phyloP scores from a whole-genome alignment of 1,140 invertebrate genomes.

The Drosophila athabasca region DNA sequence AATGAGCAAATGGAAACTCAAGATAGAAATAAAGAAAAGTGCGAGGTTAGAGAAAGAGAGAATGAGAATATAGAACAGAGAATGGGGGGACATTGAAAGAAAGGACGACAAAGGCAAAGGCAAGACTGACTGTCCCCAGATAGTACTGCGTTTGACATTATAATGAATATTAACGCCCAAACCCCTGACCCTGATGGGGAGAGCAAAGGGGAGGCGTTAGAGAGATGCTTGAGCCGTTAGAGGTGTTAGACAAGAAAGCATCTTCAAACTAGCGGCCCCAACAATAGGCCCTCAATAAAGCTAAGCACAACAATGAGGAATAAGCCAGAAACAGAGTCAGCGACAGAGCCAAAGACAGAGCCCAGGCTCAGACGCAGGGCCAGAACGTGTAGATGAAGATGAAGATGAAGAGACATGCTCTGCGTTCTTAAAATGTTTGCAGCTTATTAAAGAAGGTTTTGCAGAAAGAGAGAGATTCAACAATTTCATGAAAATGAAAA shows the following conservation, averaged over 20 bases:
- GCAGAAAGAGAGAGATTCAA: constrained; percentile 13
- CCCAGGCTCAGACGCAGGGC: neutral
- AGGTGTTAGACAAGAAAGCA: constrained; percentile 18
- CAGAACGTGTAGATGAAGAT: constrained; percentile 9
- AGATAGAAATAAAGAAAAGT: neutral
- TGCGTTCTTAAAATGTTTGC: constrained; percentile 14
- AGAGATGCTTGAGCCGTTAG: neutral
- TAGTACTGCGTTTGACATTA: constrained; percentile 61
- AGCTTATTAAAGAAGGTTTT: constrained; percentile 16
- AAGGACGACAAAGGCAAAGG: constrained; percentile 17
- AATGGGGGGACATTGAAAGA: constrained; percentile 2
- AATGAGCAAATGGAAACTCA: constrained; percentile 14
- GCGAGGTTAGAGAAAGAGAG: too few relatives aligned
- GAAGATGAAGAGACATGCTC: constrained; percentile 30
- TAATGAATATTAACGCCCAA: constrained; percentile 65
- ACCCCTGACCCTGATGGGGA: constrained; percentile 8
- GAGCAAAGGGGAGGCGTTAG: constrained; percentile 9
- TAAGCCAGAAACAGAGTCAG: constrained; percentile 15
- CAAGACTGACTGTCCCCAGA: constrained; percentile 8
- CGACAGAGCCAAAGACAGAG: constrained; percentile 10
- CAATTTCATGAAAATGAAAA: constrained; percentile 4
- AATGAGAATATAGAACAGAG: neutral
- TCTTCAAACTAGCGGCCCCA: constrained; percentile 27
- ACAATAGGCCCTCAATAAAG: constrained; percentile 42
- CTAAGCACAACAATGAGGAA: constrained; percentile 41